Conservation (phyloP, 2,888 invertebrate species). For the Phaedon cochleariae region DNA sequence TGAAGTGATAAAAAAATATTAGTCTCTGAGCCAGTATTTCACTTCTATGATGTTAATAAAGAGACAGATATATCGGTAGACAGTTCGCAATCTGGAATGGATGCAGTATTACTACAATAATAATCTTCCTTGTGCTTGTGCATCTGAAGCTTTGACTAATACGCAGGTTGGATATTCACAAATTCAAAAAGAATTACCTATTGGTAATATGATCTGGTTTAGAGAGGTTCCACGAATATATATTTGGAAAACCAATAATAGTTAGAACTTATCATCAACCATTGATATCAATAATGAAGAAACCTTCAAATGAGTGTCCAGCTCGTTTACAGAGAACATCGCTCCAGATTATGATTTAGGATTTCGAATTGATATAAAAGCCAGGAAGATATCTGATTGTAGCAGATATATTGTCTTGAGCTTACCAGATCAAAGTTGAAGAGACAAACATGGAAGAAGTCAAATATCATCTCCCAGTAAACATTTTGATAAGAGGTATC, state of each 20-base stretch:
- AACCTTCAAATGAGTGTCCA: slow-evolving; percentile 23
- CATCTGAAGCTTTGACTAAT: slow-evolving; percentile 22
- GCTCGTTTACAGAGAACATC: slow-evolving; percentile 31
- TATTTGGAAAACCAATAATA: slow-evolving; percentile 9
- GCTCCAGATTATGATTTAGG: slow-evolving; percentile 25
- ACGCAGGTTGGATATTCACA: slow-evolving; percentile 27
- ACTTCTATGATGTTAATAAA: slow-evolving; percentile 26
- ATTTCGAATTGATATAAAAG: slow-evolving; percentile 27
- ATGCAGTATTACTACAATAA: slow-evolving; percentile 31
- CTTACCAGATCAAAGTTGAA: slow-evolving; percentile 24
- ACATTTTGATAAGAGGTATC: too few species aligned
- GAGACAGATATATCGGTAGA: slow-evolving; percentile 36
- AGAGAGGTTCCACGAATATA: slow-evolving; percentile 3
- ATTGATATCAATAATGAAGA: slow-evolving; percentile 26
- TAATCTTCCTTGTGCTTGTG: slow-evolving; percentile 14
- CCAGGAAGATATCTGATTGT: slow-evolving; percentile 31
- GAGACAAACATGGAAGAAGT: slow-evolving; percentile 25
- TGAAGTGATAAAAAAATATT: slow-evolving; percentile 36
- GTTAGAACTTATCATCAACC: slow-evolving; percentile 37
- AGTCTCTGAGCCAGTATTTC: slow-evolving; percentile 23
- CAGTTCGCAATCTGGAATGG: slow-evolving; percentile 36
- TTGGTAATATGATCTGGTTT: slow-evolving; percentile 19
- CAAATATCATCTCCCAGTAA: too few species aligned
- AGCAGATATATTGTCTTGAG: slow-evolving; percentile 34
- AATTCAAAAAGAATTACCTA: slow-evolving; percentile 33